Conservation (phyloP, 2,113 vertebrate genomes). For the Oreochromis tanganicae region DNA sequence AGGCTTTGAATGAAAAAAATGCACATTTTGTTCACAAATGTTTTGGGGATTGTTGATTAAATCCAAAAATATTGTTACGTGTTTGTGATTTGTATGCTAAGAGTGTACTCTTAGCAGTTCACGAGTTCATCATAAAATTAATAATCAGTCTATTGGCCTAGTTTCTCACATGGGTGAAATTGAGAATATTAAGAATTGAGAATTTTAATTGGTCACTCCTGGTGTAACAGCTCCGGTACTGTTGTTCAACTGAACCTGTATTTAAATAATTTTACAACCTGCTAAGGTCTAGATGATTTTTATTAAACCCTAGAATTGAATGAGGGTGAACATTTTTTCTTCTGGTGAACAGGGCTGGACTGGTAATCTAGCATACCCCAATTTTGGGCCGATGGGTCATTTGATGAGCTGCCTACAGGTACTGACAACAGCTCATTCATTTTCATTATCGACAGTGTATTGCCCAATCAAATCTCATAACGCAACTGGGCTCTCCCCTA, state of each 20-base stretch:
- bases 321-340: not conserved
- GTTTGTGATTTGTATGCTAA: not conserved
- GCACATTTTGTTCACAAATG: fast-evolving
- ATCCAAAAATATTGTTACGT: not conserved
- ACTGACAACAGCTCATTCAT: not conserved
- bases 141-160: not conserved
- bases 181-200: not conserved
- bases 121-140: fast-evolving
- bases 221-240: not conserved
- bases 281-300: not conserved
- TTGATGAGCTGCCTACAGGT: not conserved
- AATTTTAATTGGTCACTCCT: not conserved
- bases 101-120: not conserved
- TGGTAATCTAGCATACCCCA: not conserved
- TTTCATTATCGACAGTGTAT: not conserved
- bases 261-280: not conserved
- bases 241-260: not conserved
- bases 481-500: not conserved
- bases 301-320: not conserved
- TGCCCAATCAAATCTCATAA: not conserved
- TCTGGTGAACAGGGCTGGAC: not conserved
- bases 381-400: not conserved
- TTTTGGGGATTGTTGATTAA: not conserved
- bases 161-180: not conserved
- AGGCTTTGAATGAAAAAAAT: not conserved